phyloP scores from a whole-genome alignment of 2,797 vertebrate genomes.

The Apodemus agrarius region DNA sequence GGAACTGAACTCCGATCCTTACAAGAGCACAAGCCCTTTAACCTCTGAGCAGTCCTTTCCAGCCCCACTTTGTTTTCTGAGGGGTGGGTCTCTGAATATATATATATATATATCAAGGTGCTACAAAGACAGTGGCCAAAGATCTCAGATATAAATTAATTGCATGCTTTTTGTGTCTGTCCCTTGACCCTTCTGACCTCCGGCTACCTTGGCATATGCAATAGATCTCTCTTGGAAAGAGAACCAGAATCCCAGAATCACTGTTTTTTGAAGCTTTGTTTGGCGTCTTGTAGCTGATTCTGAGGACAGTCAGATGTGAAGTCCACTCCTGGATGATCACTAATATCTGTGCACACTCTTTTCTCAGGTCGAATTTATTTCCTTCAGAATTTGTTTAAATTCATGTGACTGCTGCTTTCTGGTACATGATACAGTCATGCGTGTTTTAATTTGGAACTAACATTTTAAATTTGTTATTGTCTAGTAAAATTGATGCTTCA shows the following conservation, averaged over 20 bases:
- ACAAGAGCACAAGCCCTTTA: not conserved
- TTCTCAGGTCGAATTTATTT: not conserved
- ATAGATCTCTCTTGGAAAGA: not conserved
- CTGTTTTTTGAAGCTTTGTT: not conserved
- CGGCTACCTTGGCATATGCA: not conserved
- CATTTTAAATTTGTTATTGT: conserved; percentile 1
- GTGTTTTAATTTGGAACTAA: conserved; percentile 51
- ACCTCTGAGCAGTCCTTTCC: not conserved
- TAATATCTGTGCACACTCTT: not conserved
- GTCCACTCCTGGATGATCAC: not conserved
- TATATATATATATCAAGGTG: not conserved
- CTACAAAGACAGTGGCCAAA: not conserved
- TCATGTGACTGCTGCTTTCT: not conserved
- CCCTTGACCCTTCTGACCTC: not conserved
- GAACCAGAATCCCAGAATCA: not conserved
- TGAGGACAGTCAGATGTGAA: not conserved
- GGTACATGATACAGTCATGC: not conserved
- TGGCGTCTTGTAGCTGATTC: not conserved
- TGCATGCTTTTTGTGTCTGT: not conserved
- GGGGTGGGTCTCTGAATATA: not conserved
- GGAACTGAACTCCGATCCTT: not conserved
- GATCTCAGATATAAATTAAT: not conserved
- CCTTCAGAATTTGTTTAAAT: not conserved
- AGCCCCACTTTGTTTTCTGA: not conserved
- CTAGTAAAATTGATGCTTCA: conserved; percentile 1